Base-by-base conservation (phyloP, 2,113 vertebrate species). In the Alligator sinensis region DNA sequence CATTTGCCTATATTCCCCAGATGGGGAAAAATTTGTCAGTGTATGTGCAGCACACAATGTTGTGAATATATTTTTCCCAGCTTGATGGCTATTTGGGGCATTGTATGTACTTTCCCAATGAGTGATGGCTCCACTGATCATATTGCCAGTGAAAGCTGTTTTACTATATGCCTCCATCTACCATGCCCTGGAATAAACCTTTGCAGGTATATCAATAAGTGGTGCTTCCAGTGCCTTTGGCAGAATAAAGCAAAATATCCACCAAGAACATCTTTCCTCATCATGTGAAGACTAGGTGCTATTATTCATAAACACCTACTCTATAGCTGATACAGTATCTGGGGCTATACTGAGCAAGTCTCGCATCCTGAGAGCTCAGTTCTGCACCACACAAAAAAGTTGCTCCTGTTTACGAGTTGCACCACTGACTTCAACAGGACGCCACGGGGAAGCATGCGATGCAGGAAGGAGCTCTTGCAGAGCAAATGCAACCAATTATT, bases 221-320 rank as follows among this genome's bases (percentile, higher is more conserved):
- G 86, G 92, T 86, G 80, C 92, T 94, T 97, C 78, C 58, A 85
- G 95, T 94, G 87, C 89, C 91, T 87, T 95, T 86, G 94, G 94
- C 91, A 97, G 87, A 91, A 91, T n/a, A 64, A 93, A 96, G 80
- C 86, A 70, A 96, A 96, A 93, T 95, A 96, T 94, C 91, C 3
- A 3, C 76, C 62, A 76, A 94, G 92, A 96, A 94, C 91, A 86
- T 81, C 79, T 92, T 96, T 97, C 91, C 84, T 72, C 89, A 94
- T 91, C 66, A 77, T 74, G 38, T 38, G 38, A 63, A 95, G 91
- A 58, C 84, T 93, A 93, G 89, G 83, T 87, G 92, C 82, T 94
- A 60, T 77, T 97, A 90, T 80, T 94, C 82, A 96, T 80, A 92
- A 91, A 74, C 64, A 89, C 76, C 86, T 92, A 62, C 59, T 79